Evolutionary conservation across 2,888 invertebrate species (phyloP).

Genomic region (Apocheima hispidaria): DNA sequence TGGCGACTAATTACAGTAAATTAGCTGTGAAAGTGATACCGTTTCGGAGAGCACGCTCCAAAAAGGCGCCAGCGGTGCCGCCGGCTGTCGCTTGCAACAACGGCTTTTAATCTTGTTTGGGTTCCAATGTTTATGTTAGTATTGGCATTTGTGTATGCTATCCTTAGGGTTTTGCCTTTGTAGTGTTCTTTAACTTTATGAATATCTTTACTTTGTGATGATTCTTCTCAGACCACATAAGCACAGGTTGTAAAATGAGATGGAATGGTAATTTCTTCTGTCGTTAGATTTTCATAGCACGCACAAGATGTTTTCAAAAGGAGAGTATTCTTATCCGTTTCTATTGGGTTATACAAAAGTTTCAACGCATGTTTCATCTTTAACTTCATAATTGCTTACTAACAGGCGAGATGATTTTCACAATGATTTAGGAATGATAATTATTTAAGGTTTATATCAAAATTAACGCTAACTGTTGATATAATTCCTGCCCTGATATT

Average conservation of each 20-base stretch:
- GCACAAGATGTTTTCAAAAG: no score
- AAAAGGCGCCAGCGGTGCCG: slow-evolving; percentile 19
- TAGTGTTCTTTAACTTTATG: neutral
- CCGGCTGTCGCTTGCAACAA: slow-evolving; percentile 15
- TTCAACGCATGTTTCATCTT: no score
- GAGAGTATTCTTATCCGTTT: no score
- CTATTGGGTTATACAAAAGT: no score
- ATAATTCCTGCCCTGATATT: no score
- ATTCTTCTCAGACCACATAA: neutral
- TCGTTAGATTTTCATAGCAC: no score
- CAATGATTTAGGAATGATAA: no score
- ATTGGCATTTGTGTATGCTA: slow-evolving; percentile 4
- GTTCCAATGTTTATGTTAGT: slow-evolving; percentile 9
- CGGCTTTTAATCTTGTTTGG: slow-evolving; percentile 19
- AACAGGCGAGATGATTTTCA: no score
- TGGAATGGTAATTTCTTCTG: no score
- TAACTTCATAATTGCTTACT: no score
- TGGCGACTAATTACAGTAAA: slow-evolving; percentile 32
- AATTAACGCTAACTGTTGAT: no score
- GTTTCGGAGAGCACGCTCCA: slow-evolving; percentile 29
- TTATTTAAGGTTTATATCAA: no score
- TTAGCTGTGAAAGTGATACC: slow-evolving; percentile 41
- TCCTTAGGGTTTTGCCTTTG: neutral
- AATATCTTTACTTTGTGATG: neutral
- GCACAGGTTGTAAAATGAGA: neutral